phyloP scores from a whole-genome alignment of 2,888 invertebrate species.

The Erpobdella octoculata region DNA sequence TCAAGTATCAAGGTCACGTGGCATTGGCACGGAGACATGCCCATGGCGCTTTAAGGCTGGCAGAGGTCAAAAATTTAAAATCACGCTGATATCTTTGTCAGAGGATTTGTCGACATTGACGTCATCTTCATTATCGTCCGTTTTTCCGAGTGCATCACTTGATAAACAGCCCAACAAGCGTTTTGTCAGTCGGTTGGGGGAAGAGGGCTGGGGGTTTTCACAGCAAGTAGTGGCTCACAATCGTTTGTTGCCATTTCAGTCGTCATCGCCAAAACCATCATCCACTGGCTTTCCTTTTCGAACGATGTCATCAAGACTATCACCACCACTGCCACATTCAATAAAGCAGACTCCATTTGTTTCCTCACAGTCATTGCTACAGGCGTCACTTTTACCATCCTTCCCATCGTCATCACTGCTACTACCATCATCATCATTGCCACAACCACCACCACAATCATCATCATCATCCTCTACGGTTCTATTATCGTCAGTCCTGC shows the following conservation, averaged over 20 bases:
- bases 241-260: too few relatives aligned
- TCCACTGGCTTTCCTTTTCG: not conserved
- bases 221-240: too few relatives aligned
- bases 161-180: too few relatives aligned
- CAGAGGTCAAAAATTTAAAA: conserved; percentile 15
- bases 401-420: conserved; percentile 4
- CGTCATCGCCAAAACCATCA: not conserved
- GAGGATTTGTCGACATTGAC: not conserved
- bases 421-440: not conserved
- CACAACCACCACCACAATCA: not conserved
- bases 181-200: too few relatives aligned
- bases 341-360: not conserved
- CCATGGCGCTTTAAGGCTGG: conserved; percentile 27
- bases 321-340: not conserved
- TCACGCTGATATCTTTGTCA: conserved; percentile 16
- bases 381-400: not conserved
- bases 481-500: too few relatives aligned
- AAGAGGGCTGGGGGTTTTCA: too few relatives aligned
- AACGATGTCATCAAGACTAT: not conserved
- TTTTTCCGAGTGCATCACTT: too few relatives aligned
- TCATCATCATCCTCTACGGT: not conserved
- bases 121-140: not conserved
- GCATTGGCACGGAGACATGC: conserved; percentile 14
- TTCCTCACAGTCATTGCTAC: not conserved
- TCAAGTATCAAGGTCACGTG: not conserved